These are phyloP conservation scores for Burhinus oedicnemus DNA, from an alignment of 2,113 vertebrate genomes.

Conservation along the genomic window DNA sequence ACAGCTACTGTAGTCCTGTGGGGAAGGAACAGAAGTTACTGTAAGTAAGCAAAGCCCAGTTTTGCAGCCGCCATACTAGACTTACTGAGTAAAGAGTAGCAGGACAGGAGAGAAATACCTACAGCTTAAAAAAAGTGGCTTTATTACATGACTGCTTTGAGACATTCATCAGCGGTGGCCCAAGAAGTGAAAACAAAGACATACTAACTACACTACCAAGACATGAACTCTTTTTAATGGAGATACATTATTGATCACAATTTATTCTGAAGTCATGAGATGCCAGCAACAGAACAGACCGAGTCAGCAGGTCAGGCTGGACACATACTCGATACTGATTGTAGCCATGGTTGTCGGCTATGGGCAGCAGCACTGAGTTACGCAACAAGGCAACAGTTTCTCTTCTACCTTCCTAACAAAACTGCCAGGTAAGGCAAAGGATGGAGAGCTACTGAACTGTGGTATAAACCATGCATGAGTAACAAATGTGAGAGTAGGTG, in stretches of 20 bases:
- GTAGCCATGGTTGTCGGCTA: slow-evolving; percentile 70
- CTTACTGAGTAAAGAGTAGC: neutral
- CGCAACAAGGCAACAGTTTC: slow-evolving; percentile 72
- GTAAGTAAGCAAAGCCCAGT: neutral
- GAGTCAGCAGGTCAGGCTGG: slow-evolving; percentile 75
- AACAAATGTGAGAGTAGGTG: slow-evolving; percentile 74
- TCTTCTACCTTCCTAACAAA: slow-evolving; percentile 67
- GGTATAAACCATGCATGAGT: slow-evolving; percentile 82
- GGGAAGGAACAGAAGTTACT: neutral
- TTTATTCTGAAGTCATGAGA: slow-evolving; percentile 88
- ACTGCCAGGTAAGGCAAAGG: slow-evolving; percentile 74
- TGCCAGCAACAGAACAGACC: slow-evolving; percentile 85
- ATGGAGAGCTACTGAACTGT: slow-evolving; percentile 70
- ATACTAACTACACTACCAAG: neutral
- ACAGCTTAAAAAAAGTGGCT: neutral
- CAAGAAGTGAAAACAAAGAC: neutral
- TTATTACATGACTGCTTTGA: neutral
- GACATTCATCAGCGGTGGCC: neutral
- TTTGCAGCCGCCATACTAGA: neutral
- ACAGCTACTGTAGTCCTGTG: neutral
- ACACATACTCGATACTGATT: slow-evolving; percentile 79
- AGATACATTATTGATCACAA: slow-evolving; percentile 76
- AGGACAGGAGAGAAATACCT: neutral
- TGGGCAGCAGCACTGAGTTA: slow-evolving; percentile 81
- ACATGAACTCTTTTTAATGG: slow-evolving; percentile 30